Conservation (phyloP, 1,140 invertebrate genomes). For the Kradibia gibbosae region DNA sequence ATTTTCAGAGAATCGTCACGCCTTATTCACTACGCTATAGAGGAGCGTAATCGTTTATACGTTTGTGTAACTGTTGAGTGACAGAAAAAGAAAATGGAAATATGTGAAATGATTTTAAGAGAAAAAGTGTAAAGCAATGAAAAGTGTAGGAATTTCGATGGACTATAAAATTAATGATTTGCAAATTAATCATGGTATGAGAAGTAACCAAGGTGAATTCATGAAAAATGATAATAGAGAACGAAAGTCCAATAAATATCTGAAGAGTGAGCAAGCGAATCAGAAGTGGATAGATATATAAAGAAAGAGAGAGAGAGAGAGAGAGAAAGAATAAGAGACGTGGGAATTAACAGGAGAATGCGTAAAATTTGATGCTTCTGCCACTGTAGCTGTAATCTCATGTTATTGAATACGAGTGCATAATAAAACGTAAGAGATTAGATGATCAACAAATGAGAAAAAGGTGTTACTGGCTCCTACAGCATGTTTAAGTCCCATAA, state of each 20-base stretch:
- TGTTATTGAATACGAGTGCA: not conserved
- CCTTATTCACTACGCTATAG: constrained; percentile 26
- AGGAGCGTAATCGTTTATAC: not conserved
- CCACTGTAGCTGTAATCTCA: not conserved
- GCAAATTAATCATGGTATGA: not conserved
- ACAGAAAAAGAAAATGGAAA: constrained; percentile 12
- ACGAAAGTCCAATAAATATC: constrained; percentile 46
- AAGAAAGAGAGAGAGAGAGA: no score
- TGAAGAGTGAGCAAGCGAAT: no score
- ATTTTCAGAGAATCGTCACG: constrained; percentile 53
- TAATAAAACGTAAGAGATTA: not conserved
- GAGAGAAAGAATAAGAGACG: constrained; percentile 28
- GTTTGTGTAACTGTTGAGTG: constrained; percentile 32
- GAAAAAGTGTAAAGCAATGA: not conserved
- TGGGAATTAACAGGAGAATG: constrained; percentile 29
- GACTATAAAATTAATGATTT: not conserved
- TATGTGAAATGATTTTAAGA: not conserved
- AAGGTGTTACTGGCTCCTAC: not conserved
- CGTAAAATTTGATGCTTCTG: not conserved
- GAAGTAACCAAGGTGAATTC: constrained; percentile 39
- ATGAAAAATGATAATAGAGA: constrained; percentile 35
- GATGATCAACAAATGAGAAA: constrained; percentile 6
- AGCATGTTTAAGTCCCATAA: not conserved
- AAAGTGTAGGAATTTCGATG: not conserved
- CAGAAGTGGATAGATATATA: no score